These are phyloP conservation scores for Drosophila pectinifera DNA, from an alignment of 1,140 invertebrate species.

Conservation along the genomic window DNA sequence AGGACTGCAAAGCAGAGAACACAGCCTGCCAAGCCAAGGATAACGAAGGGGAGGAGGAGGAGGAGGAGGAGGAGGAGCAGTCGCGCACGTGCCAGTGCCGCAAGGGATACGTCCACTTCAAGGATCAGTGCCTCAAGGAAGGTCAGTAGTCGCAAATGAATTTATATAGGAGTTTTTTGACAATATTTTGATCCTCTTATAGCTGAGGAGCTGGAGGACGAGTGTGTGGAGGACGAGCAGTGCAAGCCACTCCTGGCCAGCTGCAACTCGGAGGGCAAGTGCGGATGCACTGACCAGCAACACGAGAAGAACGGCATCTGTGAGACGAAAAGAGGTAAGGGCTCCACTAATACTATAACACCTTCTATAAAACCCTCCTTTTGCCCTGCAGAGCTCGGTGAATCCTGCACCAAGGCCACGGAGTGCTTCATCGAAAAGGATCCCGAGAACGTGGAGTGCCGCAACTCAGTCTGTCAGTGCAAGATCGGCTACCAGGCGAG, in stretches of 20 bases:
- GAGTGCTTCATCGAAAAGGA: slow-evolving; percentile 85
- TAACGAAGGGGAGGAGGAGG: slow-evolving; percentile 37
- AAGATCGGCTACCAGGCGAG: slow-evolving; percentile 84
- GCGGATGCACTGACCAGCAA: slow-evolving; percentile 70
- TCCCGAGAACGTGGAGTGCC: slow-evolving; percentile 85
- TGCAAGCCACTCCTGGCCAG: slow-evolving; percentile 79
- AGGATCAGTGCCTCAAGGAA: slow-evolving; percentile 85
- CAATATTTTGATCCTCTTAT: not conserved
- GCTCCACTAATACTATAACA: too few relatives aligned
- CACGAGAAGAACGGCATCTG: slow-evolving; percentile 73
- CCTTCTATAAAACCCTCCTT: not conserved
- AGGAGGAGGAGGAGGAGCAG: slow-evolving; percentile 46
- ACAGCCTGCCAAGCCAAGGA: slow-evolving; percentile 73
- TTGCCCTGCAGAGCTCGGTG: slow-evolving; percentile 79
- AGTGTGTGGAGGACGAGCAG: slow-evolving; percentile 78
- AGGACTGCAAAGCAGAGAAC: slow-evolving; percentile 84
- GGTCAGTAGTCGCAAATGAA: slow-evolving; percentile 41
- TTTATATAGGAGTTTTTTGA: too few relatives aligned
- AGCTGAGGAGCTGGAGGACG: slow-evolving; percentile 75
- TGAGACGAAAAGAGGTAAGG: slow-evolving; percentile 64
- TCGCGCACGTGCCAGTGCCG: slow-evolving; percentile 84
- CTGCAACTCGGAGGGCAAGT: slow-evolving; percentile 70
- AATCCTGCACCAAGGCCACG: slow-evolving; percentile 83
- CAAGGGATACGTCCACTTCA: slow-evolving; percentile 79
- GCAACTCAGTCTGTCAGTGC: slow-evolving; percentile 86